Conservation (phyloP, 2,797 vertebrate genomes). For the Clarias fuscus region DNA sequence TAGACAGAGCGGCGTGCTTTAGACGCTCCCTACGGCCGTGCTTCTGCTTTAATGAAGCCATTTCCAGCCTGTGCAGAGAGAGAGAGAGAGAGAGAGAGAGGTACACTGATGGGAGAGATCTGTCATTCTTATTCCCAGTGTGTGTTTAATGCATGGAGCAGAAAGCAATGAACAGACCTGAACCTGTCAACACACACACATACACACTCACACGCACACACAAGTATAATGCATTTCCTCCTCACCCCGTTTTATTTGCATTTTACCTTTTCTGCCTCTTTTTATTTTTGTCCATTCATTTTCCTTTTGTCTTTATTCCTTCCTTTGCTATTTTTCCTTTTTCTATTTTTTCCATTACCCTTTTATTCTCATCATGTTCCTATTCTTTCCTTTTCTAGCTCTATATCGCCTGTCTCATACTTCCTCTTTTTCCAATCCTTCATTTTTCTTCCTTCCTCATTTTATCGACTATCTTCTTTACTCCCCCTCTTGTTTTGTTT, state of each 20-base stretch:
- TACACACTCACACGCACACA: constrained; percentile 9
- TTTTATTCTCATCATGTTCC: neutral
- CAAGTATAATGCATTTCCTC: neutral
- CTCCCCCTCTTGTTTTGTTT: neutral
- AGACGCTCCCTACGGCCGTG: constrained; percentile 89
- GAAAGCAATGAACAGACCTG: constrained; percentile 78
- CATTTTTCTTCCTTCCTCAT: neutral
- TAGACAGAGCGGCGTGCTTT: constrained; percentile 91
- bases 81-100: constrained; percentile 62
- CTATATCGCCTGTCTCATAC: neutral
- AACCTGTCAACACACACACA: constrained; percentile 51
- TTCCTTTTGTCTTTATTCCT: neutral
- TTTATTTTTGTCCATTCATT: neutral
- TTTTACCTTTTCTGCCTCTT: neutral
- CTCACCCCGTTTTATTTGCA: neutral
- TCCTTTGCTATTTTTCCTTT: neutral
- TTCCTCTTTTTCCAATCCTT: neutral
- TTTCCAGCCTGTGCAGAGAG: constrained; percentile 90
- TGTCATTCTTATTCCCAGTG: constrained; percentile 92
- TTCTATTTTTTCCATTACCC: too few species aligned
- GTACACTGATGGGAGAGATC: constrained; percentile 90
- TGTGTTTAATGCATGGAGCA: constrained; percentile 88
- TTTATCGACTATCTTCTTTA: neutral
- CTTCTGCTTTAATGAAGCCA: constrained; percentile 99
- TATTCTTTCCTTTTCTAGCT: neutral